Percentiles rank a stretch among this genome's conserved stretches.
These are phyloP conservation scores for Zootermopsis nevadensis DNA, from an alignment of 2,888 invertebrate species.

Conservation along the genomic window DNA sequence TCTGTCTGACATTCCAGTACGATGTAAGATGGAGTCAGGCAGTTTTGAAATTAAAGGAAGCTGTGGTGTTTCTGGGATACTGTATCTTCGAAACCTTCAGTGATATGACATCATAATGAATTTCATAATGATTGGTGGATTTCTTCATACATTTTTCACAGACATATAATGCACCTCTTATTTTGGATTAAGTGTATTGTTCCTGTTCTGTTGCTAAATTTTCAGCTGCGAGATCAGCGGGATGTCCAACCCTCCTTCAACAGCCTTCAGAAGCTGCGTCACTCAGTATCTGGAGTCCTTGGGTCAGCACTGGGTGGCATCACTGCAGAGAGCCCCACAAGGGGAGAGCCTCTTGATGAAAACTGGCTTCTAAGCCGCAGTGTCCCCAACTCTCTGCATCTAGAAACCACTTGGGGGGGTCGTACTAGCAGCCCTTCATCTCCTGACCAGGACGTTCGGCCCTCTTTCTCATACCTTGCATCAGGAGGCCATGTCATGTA, in stretches of 20 bases:
- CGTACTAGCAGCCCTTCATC: not conserved
- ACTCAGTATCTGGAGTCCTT: slow-evolving; percentile 75
- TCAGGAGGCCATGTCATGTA: slow-evolving; percentile 84
- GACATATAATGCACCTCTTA: too few relatives aligned
- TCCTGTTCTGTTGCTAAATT: not conserved
- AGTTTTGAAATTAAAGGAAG: too few relatives aligned
- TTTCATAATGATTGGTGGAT: too few relatives aligned
- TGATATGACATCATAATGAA: too few relatives aligned
- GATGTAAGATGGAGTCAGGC: too few relatives aligned
- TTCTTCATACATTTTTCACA: too few relatives aligned
- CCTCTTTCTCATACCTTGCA: slow-evolving; percentile 69
- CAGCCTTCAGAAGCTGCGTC: slow-evolving; percentile 77
- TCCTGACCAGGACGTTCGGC: slow-evolving; percentile 56
- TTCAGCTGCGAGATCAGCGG: not conserved
- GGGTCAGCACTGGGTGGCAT: slow-evolving; percentile 63
- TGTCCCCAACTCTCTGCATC: slow-evolving; percentile 78
- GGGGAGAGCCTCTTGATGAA: slow-evolving; percentile 65
- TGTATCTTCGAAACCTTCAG: too few relatives aligned
- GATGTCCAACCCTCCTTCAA: slow-evolving; percentile 64
- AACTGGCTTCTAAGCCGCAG: slow-evolving; percentile 88
- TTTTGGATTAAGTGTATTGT: not conserved
- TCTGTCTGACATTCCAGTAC: too few relatives aligned
- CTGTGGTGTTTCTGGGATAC: too few relatives aligned
- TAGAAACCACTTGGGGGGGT: slow-evolving; percentile 59
- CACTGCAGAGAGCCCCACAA: not conserved